A percentile compares a stretch with the other conserved stretches of the same genome.
phyloP scores from a whole-genome alignment of 2,888 invertebrate genomes.

The Drosophila kanekoi region DNA sequence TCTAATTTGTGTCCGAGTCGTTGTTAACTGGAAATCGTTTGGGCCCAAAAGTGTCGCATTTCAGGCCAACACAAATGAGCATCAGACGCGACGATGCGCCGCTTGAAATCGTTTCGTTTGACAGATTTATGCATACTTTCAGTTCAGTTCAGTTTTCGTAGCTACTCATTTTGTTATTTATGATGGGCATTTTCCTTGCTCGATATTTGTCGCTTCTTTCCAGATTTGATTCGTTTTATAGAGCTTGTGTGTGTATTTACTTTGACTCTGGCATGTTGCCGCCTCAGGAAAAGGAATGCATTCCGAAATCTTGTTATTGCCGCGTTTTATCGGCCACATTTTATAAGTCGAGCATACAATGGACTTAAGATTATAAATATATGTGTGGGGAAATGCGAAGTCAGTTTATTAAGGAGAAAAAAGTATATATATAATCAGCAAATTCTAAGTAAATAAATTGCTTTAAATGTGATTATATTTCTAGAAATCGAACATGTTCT shows the following conservation, averaged over 20 bases:
- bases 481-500: too few species aligned
- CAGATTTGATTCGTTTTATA: slow-evolving; percentile 41
- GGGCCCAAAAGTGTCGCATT: slow-evolving; percentile 70
- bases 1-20: slow-evolving; percentile 56
- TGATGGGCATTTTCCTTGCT: slow-evolving; percentile 50
- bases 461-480: too few species aligned
- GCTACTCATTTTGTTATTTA: slow-evolving; percentile 53
- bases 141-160: slow-evolving; percentile 27
- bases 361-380: too few species aligned
- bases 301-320: slow-evolving; percentile 7
- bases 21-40: slow-evolving; percentile 65
- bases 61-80: slow-evolving; percentile 43
- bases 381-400: background rate
- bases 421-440: too few species aligned
- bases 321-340: background rate
- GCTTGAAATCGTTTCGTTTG: slow-evolving; percentile 60
- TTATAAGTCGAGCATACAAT: background rate
- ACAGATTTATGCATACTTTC: slow-evolving; percentile 73
- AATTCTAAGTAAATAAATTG: too few species aligned
- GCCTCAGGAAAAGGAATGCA: slow-evolving; percentile 12
- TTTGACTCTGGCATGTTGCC: slow-evolving; percentile 39
- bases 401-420: too few species aligned
- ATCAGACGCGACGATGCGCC: slow-evolving; percentile 15
- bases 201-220: slow-evolving; percentile 25
- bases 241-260: slow-evolving; percentile 5